Conservation (phyloP, 2,888 invertebrate species). For the Acheta domesticus region DNA sequence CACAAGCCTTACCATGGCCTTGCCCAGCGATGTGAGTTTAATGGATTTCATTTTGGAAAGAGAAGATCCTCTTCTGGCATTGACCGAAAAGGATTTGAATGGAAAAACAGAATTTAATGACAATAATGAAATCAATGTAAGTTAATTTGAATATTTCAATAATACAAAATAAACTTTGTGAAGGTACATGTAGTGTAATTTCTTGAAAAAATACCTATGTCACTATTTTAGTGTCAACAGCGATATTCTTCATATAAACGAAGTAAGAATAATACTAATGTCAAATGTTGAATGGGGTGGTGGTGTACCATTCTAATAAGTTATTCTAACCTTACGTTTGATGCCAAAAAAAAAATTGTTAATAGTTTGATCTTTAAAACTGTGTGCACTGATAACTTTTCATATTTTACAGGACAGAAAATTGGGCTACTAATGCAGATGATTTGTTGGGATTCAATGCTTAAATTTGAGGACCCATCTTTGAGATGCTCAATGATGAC, state of each 20-base stretch:
- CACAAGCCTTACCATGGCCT: slow-evolving; percentile 40
- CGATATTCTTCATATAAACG: background rate
- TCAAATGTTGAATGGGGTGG: no score
- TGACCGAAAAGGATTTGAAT: slow-evolving; percentile 42
- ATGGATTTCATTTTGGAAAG: slow-evolving; percentile 47
- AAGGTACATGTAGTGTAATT: slow-evolving; percentile 12
- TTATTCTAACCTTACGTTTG: no score
- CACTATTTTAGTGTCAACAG: background rate
- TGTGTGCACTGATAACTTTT: background rate
- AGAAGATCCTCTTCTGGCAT: slow-evolving; percentile 45
- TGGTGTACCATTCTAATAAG: no score
- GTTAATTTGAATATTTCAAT: slow-evolving; percentile 20
- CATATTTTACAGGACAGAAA: slow-evolving; percentile 48
- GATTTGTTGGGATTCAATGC: slow-evolving; percentile 67
- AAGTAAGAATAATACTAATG: no score
- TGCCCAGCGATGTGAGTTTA: slow-evolving; percentile 46
- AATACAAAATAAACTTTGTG: background rate
- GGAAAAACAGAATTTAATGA: slow-evolving; percentile 37
- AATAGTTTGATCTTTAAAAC: background rate
- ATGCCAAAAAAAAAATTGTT: no score
- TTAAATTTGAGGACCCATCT: slow-evolving; percentile 60
- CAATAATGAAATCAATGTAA: slow-evolving; percentile 31
- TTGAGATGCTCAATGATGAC: slow-evolving; percentile 43
- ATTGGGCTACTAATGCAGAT: slow-evolving; percentile 54
- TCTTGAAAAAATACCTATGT: slow-evolving; percentile 18